phyloP scores from a whole-genome alignment of 2,113 vertebrate species.

The Vidua macroura region DNA sequence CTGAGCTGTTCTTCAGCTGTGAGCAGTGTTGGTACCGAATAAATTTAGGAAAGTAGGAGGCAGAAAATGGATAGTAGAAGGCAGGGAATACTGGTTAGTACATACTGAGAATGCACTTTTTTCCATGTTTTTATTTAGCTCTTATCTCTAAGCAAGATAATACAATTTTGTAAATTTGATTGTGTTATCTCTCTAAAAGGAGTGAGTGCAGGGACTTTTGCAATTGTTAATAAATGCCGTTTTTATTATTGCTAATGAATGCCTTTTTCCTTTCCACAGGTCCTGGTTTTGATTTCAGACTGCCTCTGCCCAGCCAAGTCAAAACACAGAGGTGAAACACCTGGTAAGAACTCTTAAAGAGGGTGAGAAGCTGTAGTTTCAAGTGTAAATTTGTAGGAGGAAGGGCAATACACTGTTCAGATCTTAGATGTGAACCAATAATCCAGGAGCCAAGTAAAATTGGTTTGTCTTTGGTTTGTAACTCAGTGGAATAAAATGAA shows the following conservation, averaged over 20 bases:
- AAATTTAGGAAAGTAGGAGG: conserved; percentile 17
- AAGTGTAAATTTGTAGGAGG: not conserved
- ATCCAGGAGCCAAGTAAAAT: not conserved
- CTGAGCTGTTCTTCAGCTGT: not conserved
- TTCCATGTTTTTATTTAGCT: not conserved
- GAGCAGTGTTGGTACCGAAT: not conserved
- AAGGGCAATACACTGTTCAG: not conserved
- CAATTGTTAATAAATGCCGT: not conserved
- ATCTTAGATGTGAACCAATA: not conserved
- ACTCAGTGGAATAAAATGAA: not conserved
- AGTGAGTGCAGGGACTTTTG: not conserved
- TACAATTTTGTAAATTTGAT: not conserved
- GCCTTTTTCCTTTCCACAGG: conserved; percentile 47
- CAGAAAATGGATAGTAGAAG: not conserved
- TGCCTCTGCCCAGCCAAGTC: conserved; percentile 78
- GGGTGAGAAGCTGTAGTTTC: not conserved
- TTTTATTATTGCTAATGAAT: not conserved
- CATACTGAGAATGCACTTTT: not conserved
- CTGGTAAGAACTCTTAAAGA: conserved; percentile 65
- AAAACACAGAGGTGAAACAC: conserved; percentile 48
- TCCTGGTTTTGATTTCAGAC: conserved; percentile 83
- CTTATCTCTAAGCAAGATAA: not conserved
- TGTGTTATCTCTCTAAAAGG: not conserved
- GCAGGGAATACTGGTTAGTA: not conserved
- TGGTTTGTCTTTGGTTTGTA: not conserved